Conservation (phyloP, 1,140 invertebrate species). For the Gryllus bimaculatus region DNA sequence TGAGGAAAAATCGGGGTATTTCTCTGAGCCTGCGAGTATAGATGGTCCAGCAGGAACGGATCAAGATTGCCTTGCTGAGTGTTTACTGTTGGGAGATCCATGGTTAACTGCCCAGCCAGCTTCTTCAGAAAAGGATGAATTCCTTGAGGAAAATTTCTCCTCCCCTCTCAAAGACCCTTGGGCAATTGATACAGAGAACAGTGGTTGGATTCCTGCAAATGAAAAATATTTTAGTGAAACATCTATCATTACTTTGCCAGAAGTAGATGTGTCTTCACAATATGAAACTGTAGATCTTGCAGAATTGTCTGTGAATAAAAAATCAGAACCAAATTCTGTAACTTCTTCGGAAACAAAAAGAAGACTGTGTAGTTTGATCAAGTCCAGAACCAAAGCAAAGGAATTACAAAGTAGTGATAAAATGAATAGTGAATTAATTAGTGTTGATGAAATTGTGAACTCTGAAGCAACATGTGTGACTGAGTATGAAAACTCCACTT, state of each 20-base stretch:
- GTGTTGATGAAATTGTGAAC: neutral
- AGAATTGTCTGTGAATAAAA: neutral
- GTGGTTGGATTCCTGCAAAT: neutral
- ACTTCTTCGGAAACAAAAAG: neutral
- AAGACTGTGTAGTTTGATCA: neutral
- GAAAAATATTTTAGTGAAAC: neutral
- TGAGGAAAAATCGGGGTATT: neutral
- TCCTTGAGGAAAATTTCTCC: neutral
- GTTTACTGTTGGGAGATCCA: neutral
- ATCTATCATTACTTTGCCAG: neutral
- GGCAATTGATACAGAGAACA: neutral
- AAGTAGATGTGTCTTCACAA: neutral
- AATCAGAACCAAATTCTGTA: neutral
- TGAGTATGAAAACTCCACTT: neutral
- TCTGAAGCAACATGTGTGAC: neutral
- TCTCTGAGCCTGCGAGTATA: neutral
- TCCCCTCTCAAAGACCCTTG: neutral
- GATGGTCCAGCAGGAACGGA: neutral
- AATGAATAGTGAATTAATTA: neutral
- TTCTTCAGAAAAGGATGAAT: neutral
- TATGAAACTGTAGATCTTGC: neutral
- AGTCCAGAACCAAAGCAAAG: neutral
- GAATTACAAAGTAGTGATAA: neutral
- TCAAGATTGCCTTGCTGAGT: neutral
- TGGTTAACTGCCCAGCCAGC: neutral